Conservation (phyloP, 1,140 invertebrate genomes). For the Drosophila mojavensis region DNA sequence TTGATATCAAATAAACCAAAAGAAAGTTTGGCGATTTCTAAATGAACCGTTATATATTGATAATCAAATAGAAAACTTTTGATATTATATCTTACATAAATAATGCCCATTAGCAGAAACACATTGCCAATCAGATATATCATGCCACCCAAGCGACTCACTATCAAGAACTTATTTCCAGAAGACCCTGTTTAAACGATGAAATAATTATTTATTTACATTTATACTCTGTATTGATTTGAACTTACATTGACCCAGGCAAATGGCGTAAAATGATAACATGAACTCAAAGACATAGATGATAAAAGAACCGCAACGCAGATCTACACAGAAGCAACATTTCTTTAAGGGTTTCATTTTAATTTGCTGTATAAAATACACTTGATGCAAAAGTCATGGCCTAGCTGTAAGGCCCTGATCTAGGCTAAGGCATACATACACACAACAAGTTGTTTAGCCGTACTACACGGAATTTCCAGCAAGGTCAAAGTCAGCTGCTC, state of each 20-base stretch:
- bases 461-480: slow-evolving; percentile 30
- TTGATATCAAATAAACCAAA: slow-evolving; percentile 9
- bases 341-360: slow-evolving; percentile 4
- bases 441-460: slow-evolving; percentile 17
- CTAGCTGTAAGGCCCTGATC: slow-evolving; percentile 26
- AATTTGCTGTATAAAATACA: neutral
- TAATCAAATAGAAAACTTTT: too few relatives aligned
- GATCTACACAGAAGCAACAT: slow-evolving; percentile 28
- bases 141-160: slow-evolving; percentile 37
- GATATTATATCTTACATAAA: slow-evolving; percentile 21
- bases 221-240: slow-evolving; percentile 2
- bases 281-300: slow-evolving; percentile 26
- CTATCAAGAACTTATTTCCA: neutral
- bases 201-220: neutral
- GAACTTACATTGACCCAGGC: slow-evolving; percentile 41
- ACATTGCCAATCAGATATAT: slow-evolving; percentile 41
- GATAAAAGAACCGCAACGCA: slow-evolving; percentile 21
- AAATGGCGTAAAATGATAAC: slow-evolving; percentile 31
- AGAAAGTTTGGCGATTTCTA: slow-evolving; percentile 10
- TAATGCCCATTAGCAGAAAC: slow-evolving; percentile 35
- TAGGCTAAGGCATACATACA: slow-evolving; percentile 20
- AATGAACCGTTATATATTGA: neutral
- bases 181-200: neutral
- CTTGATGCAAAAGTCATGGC: slow-evolving; percentile 39
- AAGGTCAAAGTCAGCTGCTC: slow-evolving; percentile 65